Conservation (phyloP, 2,113 vertebrate genomes). For the Bubalus kerabau region DNA sequence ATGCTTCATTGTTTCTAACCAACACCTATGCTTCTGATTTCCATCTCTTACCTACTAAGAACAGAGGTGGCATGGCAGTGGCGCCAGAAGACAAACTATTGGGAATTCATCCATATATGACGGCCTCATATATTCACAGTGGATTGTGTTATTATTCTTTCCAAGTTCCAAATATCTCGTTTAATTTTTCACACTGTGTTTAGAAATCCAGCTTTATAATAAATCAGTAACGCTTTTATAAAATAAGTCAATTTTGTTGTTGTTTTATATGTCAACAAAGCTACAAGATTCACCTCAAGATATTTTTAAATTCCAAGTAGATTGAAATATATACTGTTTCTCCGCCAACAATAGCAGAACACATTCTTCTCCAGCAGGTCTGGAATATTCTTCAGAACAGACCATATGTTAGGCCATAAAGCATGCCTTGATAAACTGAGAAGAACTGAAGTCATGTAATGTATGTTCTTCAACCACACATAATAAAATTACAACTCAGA, state of each 20-base stretch:
- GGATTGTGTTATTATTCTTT: background rate
- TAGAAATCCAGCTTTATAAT: background rate
- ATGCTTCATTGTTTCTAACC: background rate
- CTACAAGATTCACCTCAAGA: background rate
- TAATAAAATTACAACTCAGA: background rate
- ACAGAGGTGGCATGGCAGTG: rapidly evolving
- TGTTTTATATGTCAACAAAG: background rate
- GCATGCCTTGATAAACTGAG: background rate
- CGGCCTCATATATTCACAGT: background rate
- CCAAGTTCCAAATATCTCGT: background rate
- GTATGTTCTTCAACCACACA: background rate
- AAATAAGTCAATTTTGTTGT: background rate
- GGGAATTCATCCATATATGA: background rate
- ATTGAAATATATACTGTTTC: background rate
- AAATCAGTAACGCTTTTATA: background rate
- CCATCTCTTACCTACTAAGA: background rate
- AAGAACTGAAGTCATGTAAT: background rate
- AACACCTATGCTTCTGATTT: too few relatives aligned
- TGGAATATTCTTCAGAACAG: background rate
- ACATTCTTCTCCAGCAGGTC: background rate
- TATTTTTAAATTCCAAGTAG: background rate
- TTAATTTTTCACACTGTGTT: background rate
- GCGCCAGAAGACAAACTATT: background rate
- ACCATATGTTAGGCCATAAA: background rate
- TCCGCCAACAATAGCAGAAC: background rate